A percentile compares a stretch with the other conserved stretches of the same genome.
Evolutionary conservation across 2,113 vertebrate species (phyloP).

Genomic region (Pagrus major): DNA sequence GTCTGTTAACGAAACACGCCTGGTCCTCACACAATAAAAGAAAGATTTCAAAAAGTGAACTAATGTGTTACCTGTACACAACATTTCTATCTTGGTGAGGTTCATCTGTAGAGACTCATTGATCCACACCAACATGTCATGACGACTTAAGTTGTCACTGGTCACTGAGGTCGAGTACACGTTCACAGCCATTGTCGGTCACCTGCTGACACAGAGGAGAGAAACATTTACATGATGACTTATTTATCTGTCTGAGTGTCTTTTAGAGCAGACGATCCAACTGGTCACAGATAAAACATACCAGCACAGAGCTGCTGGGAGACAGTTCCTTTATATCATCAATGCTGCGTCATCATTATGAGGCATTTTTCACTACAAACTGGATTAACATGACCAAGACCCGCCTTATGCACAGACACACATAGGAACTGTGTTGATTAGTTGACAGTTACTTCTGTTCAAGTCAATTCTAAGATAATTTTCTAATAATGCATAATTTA

Average conservation of each 20-base stretch:
- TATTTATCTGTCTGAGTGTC: not conserved
- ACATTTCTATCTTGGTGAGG: constrained; percentile 94
- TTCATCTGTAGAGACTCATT: constrained; percentile 96
- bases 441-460: not conserved
- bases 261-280: not conserved
- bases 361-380: not conserved
- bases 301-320: no score
- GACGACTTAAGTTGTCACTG: constrained; percentile 96
- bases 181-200: constrained; percentile 95
- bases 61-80: constrained; percentile 91
- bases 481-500: no score
- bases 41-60: no score
- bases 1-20: not conserved
- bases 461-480: no score
- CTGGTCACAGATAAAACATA: not conserved
- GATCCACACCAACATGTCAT: constrained; percentile 99
- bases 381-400: not conserved
- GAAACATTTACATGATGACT: not conserved
- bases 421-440: not conserved
- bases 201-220: constrained; percentile 54
- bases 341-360: not conserved
- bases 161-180: constrained; percentile 99
- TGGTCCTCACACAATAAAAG: not conserved
- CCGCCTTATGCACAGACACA: not conserved
- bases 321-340: not conserved